These are phyloP conservation scores for Bufo gargarizans DNA, from an alignment of 2,113 vertebrate species.

Conservation along the genomic window DNA sequence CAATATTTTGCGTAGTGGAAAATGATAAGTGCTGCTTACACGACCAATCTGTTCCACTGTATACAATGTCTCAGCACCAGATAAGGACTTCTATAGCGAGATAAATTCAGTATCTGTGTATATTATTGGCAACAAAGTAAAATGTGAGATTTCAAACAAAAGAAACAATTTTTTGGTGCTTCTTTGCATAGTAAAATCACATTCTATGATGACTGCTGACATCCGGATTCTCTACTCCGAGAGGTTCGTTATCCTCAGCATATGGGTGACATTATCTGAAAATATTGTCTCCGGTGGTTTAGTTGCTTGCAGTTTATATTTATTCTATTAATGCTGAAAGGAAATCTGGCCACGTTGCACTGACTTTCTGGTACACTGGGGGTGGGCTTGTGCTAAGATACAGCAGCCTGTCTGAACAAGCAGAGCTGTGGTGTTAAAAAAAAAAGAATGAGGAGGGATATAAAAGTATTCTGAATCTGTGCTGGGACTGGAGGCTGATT, in stretches of 20 bases:
- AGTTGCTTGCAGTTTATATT: background rate
- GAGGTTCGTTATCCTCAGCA: background rate
- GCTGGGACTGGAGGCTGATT: no score
- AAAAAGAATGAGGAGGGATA: no score
- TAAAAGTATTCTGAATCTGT: no score
- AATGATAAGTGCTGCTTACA: conserved; percentile 40
- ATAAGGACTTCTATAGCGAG: background rate
- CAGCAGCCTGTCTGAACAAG: background rate
- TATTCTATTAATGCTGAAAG: background rate
- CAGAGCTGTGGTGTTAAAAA: background rate
- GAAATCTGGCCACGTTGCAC: background rate
- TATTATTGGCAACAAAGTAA: background rate
- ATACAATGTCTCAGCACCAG: background rate
- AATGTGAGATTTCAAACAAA: background rate
- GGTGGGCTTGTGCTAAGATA: background rate
- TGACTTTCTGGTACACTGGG: background rate
- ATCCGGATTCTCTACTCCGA: background rate
- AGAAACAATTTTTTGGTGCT: background rate
- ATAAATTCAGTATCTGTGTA: background rate
- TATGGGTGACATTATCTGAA: background rate
- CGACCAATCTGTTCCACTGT: background rate
- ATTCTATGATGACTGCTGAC: background rate
- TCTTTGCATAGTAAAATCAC: background rate
- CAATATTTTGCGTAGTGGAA: conserved; percentile 43
- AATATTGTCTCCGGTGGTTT: background rate